A percentile compares a stretch with the other conserved stretches of the same genome.
These are phyloP conservation scores for Pollicipes pollicipes DNA, from an alignment of 1,140 invertebrate species.

Conservation along the genomic window DNA sequence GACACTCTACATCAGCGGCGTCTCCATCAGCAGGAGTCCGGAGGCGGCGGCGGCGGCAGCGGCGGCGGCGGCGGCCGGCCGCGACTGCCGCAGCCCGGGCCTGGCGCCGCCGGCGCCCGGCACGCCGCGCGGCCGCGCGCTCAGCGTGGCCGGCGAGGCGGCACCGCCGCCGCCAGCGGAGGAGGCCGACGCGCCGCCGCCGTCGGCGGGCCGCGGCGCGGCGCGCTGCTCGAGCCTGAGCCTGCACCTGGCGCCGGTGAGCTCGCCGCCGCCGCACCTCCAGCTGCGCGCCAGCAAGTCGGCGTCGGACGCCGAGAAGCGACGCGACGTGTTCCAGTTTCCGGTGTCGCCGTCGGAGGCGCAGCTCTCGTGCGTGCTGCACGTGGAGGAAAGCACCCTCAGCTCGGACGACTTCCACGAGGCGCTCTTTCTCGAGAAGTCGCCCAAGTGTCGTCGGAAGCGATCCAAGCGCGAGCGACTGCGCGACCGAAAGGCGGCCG, in stretches of 20 bases:
- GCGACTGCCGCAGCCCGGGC: slow-evolving; percentile 3
- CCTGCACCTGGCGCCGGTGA: slow-evolving; percentile 19
- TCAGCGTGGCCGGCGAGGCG: neutral
- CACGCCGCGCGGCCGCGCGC: neutral
- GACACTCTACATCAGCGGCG: slow-evolving; percentile 38
- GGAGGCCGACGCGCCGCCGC: neutral
- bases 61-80: slow-evolving; percentile 17
- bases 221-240: slow-evolving; percentile 28
- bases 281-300: slow-evolving; percentile 27
- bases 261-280: slow-evolving; percentile 22
- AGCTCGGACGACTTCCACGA: slow-evolving; percentile 42
- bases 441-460: slow-evolving; percentile 26
- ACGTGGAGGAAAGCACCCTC: slow-evolving; percentile 38
- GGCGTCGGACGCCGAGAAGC: slow-evolving; percentile 34
- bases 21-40: slow-evolving; percentile 37
- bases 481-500: neutral
- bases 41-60: slow-evolving; percentile 32
- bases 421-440: slow-evolving; percentile 36
- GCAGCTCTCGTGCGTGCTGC: slow-evolving; percentile 37
- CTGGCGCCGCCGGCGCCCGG: slow-evolving; percentile 4
- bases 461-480: slow-evolving; percentile 18
- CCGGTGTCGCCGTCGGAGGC: slow-evolving; percentile 39
- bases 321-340: slow-evolving; percentile 35
- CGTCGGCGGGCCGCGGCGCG: neutral
- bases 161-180: neutral